Conservation (phyloP, 2,888 invertebrate genomes). For the Callosobruchus maculatus region DNA sequence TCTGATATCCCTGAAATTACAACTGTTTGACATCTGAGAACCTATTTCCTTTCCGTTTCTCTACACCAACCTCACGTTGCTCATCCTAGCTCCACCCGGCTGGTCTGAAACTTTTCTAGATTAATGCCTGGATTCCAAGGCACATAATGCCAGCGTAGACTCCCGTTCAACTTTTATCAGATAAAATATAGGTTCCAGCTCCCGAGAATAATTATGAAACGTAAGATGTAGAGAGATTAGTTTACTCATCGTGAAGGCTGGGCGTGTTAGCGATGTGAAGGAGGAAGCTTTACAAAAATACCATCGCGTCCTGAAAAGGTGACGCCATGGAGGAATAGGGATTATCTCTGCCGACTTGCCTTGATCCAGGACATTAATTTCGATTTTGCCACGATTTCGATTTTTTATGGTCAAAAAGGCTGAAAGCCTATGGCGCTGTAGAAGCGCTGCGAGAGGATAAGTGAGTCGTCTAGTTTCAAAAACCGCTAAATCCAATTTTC, state of each 20-base stretch:
- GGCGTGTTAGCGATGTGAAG: not conserved
- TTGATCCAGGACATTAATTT: not conserved
- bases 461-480: too few species aligned
- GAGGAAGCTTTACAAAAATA: not conserved
- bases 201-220: not conserved
- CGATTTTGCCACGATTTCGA: too few species aligned
- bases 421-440: too few species aligned
- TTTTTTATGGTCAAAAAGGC: too few species aligned
- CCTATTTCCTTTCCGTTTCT: too few species aligned
- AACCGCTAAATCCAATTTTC: too few species aligned
- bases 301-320: not conserved
- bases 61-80: too few species aligned
- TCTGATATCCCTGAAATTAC: too few species aligned
- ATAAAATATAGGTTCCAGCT: not conserved
- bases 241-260: not conserved
- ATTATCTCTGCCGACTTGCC: not conserved
- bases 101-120: not conserved
- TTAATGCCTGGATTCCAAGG: not conserved
- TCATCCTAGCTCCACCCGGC: not conserved
- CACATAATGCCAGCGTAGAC: not conserved
- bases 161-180: not conserved
- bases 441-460: too few species aligned
- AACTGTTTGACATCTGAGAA: too few species aligned
- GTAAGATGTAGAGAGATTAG: not conserved
- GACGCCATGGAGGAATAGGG: not conserved